A percentile compares a stretch with the other conserved stretches of the same genome.
These are phyloP conservation scores for Taenioides sp. DNA, from an alignment of 2,797 vertebrate genomes.

Conservation along the genomic window DNA sequence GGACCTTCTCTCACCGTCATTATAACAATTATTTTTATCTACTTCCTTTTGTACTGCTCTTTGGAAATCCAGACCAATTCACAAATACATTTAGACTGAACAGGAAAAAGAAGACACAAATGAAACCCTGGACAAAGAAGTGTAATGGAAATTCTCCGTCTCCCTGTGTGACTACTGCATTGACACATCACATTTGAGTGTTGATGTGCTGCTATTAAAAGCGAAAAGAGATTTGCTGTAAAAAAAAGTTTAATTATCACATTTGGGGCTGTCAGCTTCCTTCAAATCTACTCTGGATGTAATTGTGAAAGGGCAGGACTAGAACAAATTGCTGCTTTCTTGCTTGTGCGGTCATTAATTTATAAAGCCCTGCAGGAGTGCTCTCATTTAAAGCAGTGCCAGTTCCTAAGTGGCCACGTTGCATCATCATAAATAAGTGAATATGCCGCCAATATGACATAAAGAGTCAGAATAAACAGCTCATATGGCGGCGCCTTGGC, in stretches of 20 bases:
- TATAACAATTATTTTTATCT: neutral
- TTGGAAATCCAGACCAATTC: neutral
- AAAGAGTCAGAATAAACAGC: constrained; percentile 7
- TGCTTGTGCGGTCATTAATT: constrained; percentile 12
- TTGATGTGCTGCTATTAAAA: constrained; percentile 6
- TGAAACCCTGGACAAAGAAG: neutral
- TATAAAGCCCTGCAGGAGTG: constrained; percentile 13
- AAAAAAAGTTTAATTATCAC: constrained; percentile 12
- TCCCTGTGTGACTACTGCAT: constrained; percentile 6
- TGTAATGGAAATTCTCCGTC: constrained; percentile 4
- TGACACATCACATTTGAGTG: constrained; percentile 4
- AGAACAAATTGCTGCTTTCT: constrained; percentile 4
- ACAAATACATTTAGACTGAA: neutral
- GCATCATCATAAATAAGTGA: constrained; percentile 15
- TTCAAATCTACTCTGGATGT: neutral
- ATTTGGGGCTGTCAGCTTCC: constrained; percentile 1
- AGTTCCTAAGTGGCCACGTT: constrained; percentile 14
- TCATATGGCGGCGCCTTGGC: neutral
- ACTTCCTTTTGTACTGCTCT: neutral
- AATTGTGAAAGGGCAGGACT: neutral
- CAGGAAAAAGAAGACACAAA: constrained; percentile 1
- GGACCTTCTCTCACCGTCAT: neutral
- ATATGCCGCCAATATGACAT: constrained; percentile 13
- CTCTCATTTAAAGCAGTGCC: constrained; percentile 15
- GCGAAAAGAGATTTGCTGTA: neutral